These are phyloP conservation scores for Cyclina sinensis DNA, from an alignment of 1,140 invertebrate species.

Conservation along the genomic window DNA sequence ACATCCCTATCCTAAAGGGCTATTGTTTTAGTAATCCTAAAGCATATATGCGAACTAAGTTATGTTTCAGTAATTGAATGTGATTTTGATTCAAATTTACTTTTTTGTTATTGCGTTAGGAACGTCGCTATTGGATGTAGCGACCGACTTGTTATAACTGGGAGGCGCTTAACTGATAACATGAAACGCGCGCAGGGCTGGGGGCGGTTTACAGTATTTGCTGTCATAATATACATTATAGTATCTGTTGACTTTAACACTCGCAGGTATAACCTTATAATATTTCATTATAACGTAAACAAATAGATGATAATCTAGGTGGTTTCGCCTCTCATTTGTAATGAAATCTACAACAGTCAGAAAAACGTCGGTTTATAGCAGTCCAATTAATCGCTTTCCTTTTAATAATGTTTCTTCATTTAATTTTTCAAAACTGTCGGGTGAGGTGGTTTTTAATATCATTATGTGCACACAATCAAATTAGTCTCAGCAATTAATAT, in stretches of 20 bases:
- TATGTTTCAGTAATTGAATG: conserved; percentile 65
- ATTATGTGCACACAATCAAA: background rate
- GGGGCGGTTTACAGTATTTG: conserved; percentile 40
- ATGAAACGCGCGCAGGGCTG: conserved; percentile 57
- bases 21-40: conserved; percentile 58
- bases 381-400: background rate
- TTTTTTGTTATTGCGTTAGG: conserved; percentile 53
- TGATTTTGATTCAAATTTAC: conserved; percentile 68
- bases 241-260: conserved; percentile 63
- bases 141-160: conserved; percentile 42
- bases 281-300: conserved; percentile 58
- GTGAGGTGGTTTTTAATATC: background rate
- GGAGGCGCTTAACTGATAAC: conserved; percentile 44
- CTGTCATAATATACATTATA: conserved; percentile 60
- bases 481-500: conserved; percentile 13
- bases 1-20: conserved; percentile 42
- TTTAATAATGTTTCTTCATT: background rate
- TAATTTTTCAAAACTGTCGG: conserved; percentile 27
- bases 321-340: conserved; percentile 5
- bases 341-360: conserved; percentile 16
- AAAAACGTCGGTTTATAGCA: background rate
- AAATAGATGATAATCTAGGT: conserved; percentile 33
- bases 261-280: conserved; percentile 26
- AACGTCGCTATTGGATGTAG: conserved; percentile 52
- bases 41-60: conserved; percentile 60